Base-by-base conservation (phyloP, 2,888 invertebrate genomes). In the Brenthis hecate region DNA sequence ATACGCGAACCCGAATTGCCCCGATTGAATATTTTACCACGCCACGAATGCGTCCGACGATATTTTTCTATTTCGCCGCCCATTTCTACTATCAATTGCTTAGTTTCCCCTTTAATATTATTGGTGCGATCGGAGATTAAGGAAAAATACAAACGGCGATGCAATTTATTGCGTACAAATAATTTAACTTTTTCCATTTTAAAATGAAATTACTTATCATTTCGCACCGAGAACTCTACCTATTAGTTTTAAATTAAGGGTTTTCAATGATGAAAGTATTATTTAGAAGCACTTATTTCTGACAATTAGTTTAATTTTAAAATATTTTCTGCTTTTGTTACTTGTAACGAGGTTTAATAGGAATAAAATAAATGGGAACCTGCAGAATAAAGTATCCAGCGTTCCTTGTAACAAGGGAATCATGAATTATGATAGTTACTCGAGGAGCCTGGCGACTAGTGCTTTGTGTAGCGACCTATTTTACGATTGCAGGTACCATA, bases 11-110 rank as follows among this genome's bases (percentile, higher is more conserved):
- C 89, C 88, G 89, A 89, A 92, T 91, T 89, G 90, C 85, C 88
- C 88, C 91, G 91, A 90, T 92, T 92, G 91, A 92, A 92, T 92
- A 92, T 92, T 92, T 92, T 90, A 92, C 89, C 88, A 88, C 87
- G 86, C 87, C 91, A 91, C 92, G 90, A 88, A 86, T 87, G 88
- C 86, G 87, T 85, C 86, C 83, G 85, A 81, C 91, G 89, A 90
- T 91, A 91, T 91, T 91, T 92, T 92, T 92, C 91, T 89, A 91
- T 92, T 91, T 88, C 89, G 81, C 84, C 85, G 85, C 85, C 89
- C 89, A 87, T 91, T 91, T 89, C 88, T 87, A 91, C 91, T 88
- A 92, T 91, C 91, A 91, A 91, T 90, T 89, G 91, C 87, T 90
- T 89, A 91, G 89, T 90, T 88, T 89, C 85, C 86, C 85, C 88